A percentile compares a stretch with the other conserved stretches of the same genome.
Evolutionary conservation across 1,140 invertebrate genomes (phyloP).

Genomic region (Trichonephila clavata): DNA sequence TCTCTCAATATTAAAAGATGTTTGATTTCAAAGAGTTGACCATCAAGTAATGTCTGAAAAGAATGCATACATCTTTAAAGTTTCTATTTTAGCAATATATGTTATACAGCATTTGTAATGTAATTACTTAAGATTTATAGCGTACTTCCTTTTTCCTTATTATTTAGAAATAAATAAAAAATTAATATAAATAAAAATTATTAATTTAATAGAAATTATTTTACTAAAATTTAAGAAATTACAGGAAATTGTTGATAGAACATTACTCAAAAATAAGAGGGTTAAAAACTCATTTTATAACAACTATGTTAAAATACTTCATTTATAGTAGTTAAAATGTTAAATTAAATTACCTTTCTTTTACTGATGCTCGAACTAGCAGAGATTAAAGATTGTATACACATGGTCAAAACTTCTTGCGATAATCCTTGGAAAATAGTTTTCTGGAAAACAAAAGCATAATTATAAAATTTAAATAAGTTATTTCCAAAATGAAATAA

Average conservation of each 20-base stretch:
- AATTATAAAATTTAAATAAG: too few species aligned
- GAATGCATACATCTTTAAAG: slow-evolving; percentile 19
- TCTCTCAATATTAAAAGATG: slow-evolving; percentile 97
- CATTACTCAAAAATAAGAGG: too few species aligned
- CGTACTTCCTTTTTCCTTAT: too few species aligned
- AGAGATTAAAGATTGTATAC: slow-evolving; percentile 92
- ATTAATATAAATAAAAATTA: too few species aligned
- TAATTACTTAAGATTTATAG: too few species aligned
- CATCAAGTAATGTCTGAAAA: slow-evolving; percentile 88
- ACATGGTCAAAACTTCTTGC: slow-evolving; percentile 95
- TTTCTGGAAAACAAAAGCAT: slow-evolving; percentile 81
- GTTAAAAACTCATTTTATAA: background rate
- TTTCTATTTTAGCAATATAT: background rate
- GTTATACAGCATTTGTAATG: too few species aligned
- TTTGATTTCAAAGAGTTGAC: slow-evolving; percentile 97
- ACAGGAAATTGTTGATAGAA: too few species aligned
- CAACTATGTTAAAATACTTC: background rate
- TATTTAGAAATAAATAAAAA: too few species aligned
- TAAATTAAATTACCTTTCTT: slow-evolving; percentile 77
- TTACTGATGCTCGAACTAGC: slow-evolving; percentile 85
- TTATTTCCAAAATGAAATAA: too few species aligned
- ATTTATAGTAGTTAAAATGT: background rate
- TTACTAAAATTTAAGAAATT: too few species aligned
- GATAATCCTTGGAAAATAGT: slow-evolving; percentile 97
- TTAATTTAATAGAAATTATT: too few species aligned